Conservation (phyloP, 2,797 vertebrate species). For the Streptopelia turtur region DNA sequence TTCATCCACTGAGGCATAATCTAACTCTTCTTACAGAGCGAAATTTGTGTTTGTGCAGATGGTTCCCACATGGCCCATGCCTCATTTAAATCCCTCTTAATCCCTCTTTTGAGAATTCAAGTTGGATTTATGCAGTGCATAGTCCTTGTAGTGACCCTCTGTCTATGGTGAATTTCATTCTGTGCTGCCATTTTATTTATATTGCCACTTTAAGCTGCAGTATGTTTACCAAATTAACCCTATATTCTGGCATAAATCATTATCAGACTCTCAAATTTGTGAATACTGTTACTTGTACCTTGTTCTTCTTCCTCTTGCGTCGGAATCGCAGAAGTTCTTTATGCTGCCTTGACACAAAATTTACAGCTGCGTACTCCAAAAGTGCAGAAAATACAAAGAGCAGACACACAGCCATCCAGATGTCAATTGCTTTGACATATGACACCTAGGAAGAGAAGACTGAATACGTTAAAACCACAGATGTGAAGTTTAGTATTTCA, state of each 20-base stretch:
- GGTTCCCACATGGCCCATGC: constrained; percentile 7
- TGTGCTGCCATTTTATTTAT: background rate
- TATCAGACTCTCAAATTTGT: background rate
- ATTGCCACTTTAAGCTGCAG: background rate
- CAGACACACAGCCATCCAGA: constrained; percentile 98
- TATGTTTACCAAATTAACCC: background rate
- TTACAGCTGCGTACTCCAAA: constrained; percentile 95
- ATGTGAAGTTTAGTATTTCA: background rate
- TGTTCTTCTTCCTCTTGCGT: constrained; percentile 86
- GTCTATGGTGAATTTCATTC: background rate
- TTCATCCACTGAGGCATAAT: background rate
- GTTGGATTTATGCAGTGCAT: constrained; percentile 28
- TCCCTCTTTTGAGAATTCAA: background rate
- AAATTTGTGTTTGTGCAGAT: constrained; percentile 41
- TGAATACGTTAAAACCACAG: background rate
- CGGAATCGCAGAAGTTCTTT: constrained; percentile 93
- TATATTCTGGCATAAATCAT: background rate
- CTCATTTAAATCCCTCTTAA: constrained; percentile 55
- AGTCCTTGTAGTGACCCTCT: constrained; percentile 42
- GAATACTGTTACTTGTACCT: constrained; percentile 76
- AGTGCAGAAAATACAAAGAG: constrained; percentile 97
- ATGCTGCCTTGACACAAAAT: constrained; percentile 97
- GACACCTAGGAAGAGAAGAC: constrained; percentile 86
- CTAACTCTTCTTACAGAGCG: background rate
- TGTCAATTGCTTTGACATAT: constrained; percentile 97